Conservation (phyloP, 1,140 invertebrate species). For the Nephila pilipes region DNA sequence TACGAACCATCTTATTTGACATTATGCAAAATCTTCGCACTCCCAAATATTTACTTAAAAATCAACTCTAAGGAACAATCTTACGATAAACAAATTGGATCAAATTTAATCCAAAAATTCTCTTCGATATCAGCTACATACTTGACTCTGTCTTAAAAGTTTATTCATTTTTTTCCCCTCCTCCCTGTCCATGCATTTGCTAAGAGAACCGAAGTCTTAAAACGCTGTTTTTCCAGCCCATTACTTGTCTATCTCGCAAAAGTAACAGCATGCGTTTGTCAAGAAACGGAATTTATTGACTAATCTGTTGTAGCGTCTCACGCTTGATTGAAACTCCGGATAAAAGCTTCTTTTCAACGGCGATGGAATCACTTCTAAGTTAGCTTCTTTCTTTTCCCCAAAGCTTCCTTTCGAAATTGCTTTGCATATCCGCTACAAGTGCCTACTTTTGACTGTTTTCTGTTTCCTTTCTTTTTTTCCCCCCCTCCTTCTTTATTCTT, state of each 20-base stretch:
- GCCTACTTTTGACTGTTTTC: background rate
- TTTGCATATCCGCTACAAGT: constrained; percentile 41
- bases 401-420: background rate
- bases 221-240: constrained; percentile 42
- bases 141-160: constrained; percentile 18
- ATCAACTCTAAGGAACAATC: constrained; percentile 3
- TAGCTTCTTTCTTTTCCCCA: constrained; percentile 7
- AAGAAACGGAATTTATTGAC: constrained; percentile 44
- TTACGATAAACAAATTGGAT: constrained; percentile 29
- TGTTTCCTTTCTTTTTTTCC: background rate
- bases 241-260: constrained; percentile 33
- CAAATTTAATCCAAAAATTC: constrained; percentile 30
- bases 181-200: constrained; percentile 5
- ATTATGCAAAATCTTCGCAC: background rate
- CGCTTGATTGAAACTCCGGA: constrained; percentile 30
- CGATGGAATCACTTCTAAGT: constrained; percentile 23
- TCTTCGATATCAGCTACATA: constrained; percentile 3
- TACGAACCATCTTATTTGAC: background rate
- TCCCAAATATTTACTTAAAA: constrained; percentile 24
- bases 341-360: constrained; percentile 49
- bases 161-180: background rate
- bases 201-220: background rate
- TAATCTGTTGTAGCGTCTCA: constrained; percentile 49
- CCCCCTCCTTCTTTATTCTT: background rate
- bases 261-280: constrained; percentile 41